phyloP scores from a whole-genome alignment of 2,888 invertebrate species.

The Stenolophus ochropezus region DNA sequence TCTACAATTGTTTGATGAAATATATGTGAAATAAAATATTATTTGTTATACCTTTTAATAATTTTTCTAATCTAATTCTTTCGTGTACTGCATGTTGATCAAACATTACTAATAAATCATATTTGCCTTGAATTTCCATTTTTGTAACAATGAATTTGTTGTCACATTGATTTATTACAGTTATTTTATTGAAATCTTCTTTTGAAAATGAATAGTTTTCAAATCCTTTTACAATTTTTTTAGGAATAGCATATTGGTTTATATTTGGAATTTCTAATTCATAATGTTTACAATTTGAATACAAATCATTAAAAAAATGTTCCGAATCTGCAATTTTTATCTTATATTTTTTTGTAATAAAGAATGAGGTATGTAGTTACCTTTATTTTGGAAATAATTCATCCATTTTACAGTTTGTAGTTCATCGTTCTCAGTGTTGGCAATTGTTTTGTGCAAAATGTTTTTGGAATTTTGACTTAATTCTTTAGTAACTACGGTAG shows the following conservation, averaged over 20 bases:
- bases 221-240: slow-evolving; percentile 28
- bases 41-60: slow-evolving; percentile 75
- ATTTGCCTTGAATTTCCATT: slow-evolving; percentile 69
- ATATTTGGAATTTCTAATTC: slow-evolving; percentile 66
- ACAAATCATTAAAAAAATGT: slow-evolving; percentile 69
- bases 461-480: slow-evolving; percentile 69
- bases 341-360: too few relatives aligned
- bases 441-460: slow-evolving; percentile 68
- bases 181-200: slow-evolving; percentile 73
- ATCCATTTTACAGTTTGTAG: slow-evolving; percentile 70
- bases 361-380: too few relatives aligned
- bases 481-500: slow-evolving; percentile 65
- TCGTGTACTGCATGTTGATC: slow-evolving; percentile 95
- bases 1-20: too few relatives aligned
- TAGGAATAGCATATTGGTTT: slow-evolving; percentile 52
- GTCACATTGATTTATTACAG: slow-evolving; percentile 83
- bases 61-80: slow-evolving; percentile 84
- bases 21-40: slow-evolving; percentile 39
- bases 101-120: slow-evolving; percentile 79
- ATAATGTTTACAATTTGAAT: slow-evolving; percentile 68
- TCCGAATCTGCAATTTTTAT: slow-evolving; percentile 67
- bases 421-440: slow-evolving; percentile 69
- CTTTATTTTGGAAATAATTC: slow-evolving; percentile 67
- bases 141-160: slow-evolving; percentile 80
- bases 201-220: slow-evolving; percentile 70